phyloP scores from a whole-genome alignment of 92 coral and sea anemone species.

The Parazoanthus darwini region DNA sequence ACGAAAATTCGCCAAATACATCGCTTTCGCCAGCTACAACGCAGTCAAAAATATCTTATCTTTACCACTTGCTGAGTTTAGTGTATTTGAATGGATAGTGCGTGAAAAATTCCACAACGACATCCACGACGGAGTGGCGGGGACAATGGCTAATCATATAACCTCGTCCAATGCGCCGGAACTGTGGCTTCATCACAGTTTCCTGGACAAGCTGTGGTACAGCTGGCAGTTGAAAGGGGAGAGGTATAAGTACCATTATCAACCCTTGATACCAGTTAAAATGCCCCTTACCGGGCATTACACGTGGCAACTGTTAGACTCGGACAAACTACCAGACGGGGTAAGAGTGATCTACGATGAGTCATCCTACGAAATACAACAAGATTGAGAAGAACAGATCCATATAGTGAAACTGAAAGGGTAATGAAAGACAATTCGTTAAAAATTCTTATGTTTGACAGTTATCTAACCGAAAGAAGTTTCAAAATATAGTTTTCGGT shows the following conservation, averaged over 20 bases:
- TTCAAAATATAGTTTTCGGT: too few relatives aligned
- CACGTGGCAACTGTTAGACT: conserved; percentile 80
- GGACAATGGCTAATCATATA: conserved; percentile 58
- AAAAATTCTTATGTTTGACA: not conserved
- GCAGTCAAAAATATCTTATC: conserved; percentile 37
- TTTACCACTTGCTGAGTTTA: conserved; percentile 44
- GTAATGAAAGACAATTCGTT: not conserved
- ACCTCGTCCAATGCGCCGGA: conserved; percentile 78
- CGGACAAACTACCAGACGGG: conserved; percentile 67
- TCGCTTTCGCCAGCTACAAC: conserved; percentile 34
- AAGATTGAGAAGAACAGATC: not conserved
- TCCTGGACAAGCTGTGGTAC: conserved; percentile 87
- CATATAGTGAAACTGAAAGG: not conserved
- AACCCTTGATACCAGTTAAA: conserved; percentile 31
- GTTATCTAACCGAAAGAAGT: not conserved
- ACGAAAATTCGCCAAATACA: conserved; percentile 44
- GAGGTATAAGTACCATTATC: conserved; percentile 57
- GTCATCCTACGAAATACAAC: not conserved
- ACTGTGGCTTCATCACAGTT: conserved; percentile 85
- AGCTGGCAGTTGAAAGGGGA: conserved; percentile 66
- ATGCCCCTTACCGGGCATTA: conserved; percentile 69
- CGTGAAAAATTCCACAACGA: conserved; percentile 67
- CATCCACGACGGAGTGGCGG: conserved; percentile 72
- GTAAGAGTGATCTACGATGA: conserved; percentile 56
- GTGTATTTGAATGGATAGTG: conserved; percentile 51